Base-by-base conservation (phyloP, 2,888 invertebrate species). In the Thecophora atra region DNA sequence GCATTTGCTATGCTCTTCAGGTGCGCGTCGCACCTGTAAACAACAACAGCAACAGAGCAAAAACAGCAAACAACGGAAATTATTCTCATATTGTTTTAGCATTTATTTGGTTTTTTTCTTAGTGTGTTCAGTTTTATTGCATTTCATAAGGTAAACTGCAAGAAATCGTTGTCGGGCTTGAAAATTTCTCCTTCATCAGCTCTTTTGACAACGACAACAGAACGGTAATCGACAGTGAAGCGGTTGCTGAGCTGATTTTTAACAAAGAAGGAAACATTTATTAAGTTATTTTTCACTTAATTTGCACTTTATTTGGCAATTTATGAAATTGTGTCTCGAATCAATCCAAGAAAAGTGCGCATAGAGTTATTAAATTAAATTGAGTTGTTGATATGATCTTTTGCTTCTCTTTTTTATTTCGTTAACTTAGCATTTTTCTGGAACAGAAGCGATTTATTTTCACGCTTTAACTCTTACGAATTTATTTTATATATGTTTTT, bases 171-270 rank as follows among this genome's bases (percentile, higher is more conserved):
- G 54, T 37, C 62, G 15, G 11, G 19, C 28, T 44, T n/a, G 63
- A 60, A 72, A 70, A 67, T 73, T 73, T 73, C 70, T 70, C 44
- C 62, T 70, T 73, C 70, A 54, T 73, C 62, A 63, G 54, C 19
- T 44, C 21, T 54, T 19, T 21, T 19, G 37, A 37, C 37, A 37
- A 37, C 37, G 37, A 11, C 37, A 37, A 6, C 11, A 37, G 11
- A 37, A 37, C 11, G 37, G 37, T 1, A 11, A 2, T 8, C 11
- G 5, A 8, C 54, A 54, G 54, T 3, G 15, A 19, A 54, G 54
- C 21, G 1, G 21, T 21, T 2, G 54, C n/a, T 3, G 21, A 54
- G n/a, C 17, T 5, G 15, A 19, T 21, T 8, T 54, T 21, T n/a
- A n/a, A 11, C 54, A 5, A 21, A 11, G 21, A 21, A 1, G 54